Base-by-base conservation (phyloP, 2,888 invertebrate genomes). In the Polietes domitor region DNA sequence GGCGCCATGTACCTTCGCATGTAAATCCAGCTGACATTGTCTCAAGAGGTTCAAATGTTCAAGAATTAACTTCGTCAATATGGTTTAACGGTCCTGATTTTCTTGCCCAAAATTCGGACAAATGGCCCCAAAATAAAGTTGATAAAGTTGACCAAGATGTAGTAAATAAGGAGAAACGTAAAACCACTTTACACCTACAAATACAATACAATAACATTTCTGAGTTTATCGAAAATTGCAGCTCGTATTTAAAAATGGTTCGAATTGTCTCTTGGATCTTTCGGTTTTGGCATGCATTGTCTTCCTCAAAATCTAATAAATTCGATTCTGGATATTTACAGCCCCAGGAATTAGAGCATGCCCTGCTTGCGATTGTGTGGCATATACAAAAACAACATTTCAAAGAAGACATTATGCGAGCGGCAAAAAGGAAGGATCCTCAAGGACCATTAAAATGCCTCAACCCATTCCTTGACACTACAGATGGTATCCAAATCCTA, bases 11-110 rank as follows among this genome's bases (percentile, higher is more conserved):
- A 2, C 85, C 80, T 28, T 78, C 80, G 9, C 24, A 81, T 2
- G 47, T 19, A 41, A 85, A 85, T 41, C 80, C 83, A 26, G 85
- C 80, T 0, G 84, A 86, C 26, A 17, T 83, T 15, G 82, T 77
- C 7, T 82, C 85, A 6, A 28, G 85, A 19, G 84, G 85, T 24
- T 65, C 73, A 21, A 63, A 76, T 37, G 77, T 74, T n/a, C 43
- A 65, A 24, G 82, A 82, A 17, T 70, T 83, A 17, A n/a, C 4
- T 0, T 53, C 63, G 17, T 77, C 77, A 12, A 75, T 77, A 37
- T 87, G 84, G 82, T 81, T 73, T 9, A 65, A 21, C 12, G 82
- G 83, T 12, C 82, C 84, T 26, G 15, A 21, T 9, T 84, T 80
- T 78, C 63, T 83, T 5, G 26, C 28, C 41, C 28, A 47, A 12